These are phyloP conservation scores for Oenanthe oenanthe DNA, from an alignment of 2,113 vertebrate genomes.

Conservation along the genomic window DNA sequence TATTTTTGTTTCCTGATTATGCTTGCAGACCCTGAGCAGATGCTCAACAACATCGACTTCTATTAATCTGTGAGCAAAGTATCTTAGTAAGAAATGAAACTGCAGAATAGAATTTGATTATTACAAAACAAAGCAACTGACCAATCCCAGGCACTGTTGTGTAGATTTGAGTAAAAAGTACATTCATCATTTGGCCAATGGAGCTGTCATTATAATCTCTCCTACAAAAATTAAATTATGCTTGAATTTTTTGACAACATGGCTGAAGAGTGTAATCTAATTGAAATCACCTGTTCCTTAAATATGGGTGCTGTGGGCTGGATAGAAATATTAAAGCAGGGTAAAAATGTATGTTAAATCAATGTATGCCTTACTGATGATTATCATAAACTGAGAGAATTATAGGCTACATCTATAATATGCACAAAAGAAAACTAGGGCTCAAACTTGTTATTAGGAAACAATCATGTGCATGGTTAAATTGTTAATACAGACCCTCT, in stretches of 20 bases:
- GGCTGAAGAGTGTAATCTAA: not conserved
- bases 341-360: rapidly evolving
- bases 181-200: not conserved
- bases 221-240: not conserved
- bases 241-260: rapidly evolving
- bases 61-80: not conserved
- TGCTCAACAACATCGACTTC: not conserved
- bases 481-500: not conserved
- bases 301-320: not conserved
- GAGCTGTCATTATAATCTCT: not conserved
- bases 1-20: not conserved
- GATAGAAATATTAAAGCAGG: not conserved
- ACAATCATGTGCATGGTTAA: rapidly evolving
- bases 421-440: not conserved
- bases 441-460: not conserved
- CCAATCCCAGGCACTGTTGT: rapidly evolving
- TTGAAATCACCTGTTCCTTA: not conserved
- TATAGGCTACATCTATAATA: not conserved
- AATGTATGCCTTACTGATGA: not conserved
- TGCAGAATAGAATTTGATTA: not conserved
- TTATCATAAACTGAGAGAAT: not conserved
- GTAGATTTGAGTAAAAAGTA: not conserved
- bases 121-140: not conserved
- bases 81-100: not conserved
- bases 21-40: not conserved